Conservation (phyloP, 2,888 invertebrate species). For the Gastrophysa polygoni region DNA sequence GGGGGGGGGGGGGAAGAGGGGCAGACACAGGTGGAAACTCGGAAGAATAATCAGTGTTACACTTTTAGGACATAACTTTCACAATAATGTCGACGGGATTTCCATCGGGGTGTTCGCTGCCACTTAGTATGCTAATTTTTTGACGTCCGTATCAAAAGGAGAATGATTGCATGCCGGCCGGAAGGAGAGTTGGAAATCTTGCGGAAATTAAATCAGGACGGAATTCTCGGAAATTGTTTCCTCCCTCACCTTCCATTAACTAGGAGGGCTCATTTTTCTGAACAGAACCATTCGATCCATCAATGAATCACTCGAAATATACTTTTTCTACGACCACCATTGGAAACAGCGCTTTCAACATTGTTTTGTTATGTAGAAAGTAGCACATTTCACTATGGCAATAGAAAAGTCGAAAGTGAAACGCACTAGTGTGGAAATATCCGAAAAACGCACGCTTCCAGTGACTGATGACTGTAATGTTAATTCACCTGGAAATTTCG, state of each 20-base stretch:
- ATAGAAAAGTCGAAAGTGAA: too few species aligned
- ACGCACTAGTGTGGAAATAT: too few species aligned
- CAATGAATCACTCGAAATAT: too few species aligned
- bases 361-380: too few species aligned
- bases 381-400: too few species aligned
- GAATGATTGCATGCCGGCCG: conserved; percentile 11
- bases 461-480: too few species aligned
- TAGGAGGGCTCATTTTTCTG: too few species aligned
- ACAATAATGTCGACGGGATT: conserved; percentile 31
- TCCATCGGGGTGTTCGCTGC: conserved; percentile 27
- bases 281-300: too few species aligned
- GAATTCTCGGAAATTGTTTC: not conserved
- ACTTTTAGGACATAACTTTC: conserved; percentile 42
- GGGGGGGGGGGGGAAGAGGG: conserved; percentile 21
- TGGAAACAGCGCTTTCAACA: too few species aligned
- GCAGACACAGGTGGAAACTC: conserved; percentile 32
- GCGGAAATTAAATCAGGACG: conserved; percentile 7
- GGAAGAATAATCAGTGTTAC: conserved; percentile 34
- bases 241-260: not conserved
- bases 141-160: conserved; percentile 15
- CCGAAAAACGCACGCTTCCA: too few species aligned
- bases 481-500: too few species aligned
- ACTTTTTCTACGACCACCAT: too few species aligned
- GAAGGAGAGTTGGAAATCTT: conserved; percentile 14
- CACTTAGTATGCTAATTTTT: conserved; percentile 31